Base-by-base conservation (phyloP, 2,888 invertebrate species). In the Eucera pruinosa region DNA sequence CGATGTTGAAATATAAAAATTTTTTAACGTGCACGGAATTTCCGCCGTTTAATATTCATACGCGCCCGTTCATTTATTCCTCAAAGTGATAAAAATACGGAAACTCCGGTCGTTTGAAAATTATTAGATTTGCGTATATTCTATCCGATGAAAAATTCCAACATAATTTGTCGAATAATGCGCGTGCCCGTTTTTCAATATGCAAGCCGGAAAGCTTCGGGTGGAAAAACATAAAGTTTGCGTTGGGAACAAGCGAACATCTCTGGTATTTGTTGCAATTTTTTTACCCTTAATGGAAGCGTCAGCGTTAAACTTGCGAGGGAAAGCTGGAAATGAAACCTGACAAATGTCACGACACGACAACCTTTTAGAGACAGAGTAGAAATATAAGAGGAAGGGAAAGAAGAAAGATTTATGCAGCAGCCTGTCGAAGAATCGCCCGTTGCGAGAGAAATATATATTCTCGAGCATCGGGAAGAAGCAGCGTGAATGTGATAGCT, bases 281-380 rank as follows among this genome's bases (percentile, higher is more conserved):
- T 18, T 5, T 20, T n/a, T 7, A 23, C 18, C 13, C 23, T 41
- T 27, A n/a, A 2, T 2, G 1, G 25, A 41, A 50, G 15, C 18
- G 27, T 43, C 55, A 27, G 27, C 27, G 36, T 39, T n/a, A 55
- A 23, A 58, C 25, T 11, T 11, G 27, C 18, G 11, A 9, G 39
- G 25, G n/a, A 47, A 20, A 57, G 55, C 43, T 68, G 66, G 41
- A 48, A 62, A 55, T 61, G 78, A 80, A 78, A 61, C 64, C 54
- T 73, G 79, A 80, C 73, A 73, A 47, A 79, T 65, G 69, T 72
- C 72, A 54, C 18, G 25, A 62, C 9, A 25, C 30, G 69, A 61
- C 79, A 68, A 33, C 54, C 68, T 73, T 36, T 61, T 36, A 50
- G 50, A n/a, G 11, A 48, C 15, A 4, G 18, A 50, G 13, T n/a